Conservation (phyloP, 1,140 invertebrate genomes). For the Drosophila busckii region DNA sequence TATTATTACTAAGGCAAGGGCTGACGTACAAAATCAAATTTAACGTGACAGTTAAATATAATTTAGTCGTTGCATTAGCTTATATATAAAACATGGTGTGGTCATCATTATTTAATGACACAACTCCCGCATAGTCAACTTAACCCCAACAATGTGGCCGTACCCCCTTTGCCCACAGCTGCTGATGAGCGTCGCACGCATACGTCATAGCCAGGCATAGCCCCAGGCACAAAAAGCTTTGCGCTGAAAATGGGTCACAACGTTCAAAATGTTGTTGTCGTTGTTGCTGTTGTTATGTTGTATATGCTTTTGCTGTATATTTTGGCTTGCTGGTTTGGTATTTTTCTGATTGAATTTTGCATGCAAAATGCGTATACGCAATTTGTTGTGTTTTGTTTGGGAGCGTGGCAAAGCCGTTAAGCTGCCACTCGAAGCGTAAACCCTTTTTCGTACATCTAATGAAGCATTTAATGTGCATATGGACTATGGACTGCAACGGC, state of each 20-base stretch:
- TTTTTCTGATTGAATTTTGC: conserved; percentile 65
- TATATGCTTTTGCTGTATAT: conserved; percentile 19
- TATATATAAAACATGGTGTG: conserved; percentile 45
- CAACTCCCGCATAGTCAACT: background rate
- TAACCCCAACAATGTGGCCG: background rate
- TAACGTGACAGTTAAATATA: conserved; percentile 5
- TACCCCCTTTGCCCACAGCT: background rate
- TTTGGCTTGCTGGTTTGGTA: conserved; percentile 34
- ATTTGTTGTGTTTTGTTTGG: conserved; percentile 6
- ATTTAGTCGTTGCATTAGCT: conserved; percentile 18
- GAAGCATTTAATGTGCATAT: conserved; percentile 69
- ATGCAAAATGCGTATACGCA: conserved; percentile 55
- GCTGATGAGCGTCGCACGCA: conserved; percentile 21
- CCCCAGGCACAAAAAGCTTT: conserved; percentile 72
- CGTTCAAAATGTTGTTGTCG: conserved; percentile 28
- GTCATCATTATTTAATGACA: conserved; percentile 70
- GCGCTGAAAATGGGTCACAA: conserved; percentile 62
- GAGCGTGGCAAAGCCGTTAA: conserved; percentile 7
- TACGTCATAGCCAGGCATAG: conserved; percentile 55
- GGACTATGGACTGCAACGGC: conserved; percentile 8
- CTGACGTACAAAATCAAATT: background rate
- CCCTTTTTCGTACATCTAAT: conserved; percentile 46
- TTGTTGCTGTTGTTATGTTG: conserved; percentile 27
- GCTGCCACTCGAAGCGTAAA: conserved; percentile 7
- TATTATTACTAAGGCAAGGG: no score